These are phyloP conservation scores for Hymenopus coronatus DNA, from an alignment of 2,888 invertebrate species.

Conservation along the genomic window DNA sequence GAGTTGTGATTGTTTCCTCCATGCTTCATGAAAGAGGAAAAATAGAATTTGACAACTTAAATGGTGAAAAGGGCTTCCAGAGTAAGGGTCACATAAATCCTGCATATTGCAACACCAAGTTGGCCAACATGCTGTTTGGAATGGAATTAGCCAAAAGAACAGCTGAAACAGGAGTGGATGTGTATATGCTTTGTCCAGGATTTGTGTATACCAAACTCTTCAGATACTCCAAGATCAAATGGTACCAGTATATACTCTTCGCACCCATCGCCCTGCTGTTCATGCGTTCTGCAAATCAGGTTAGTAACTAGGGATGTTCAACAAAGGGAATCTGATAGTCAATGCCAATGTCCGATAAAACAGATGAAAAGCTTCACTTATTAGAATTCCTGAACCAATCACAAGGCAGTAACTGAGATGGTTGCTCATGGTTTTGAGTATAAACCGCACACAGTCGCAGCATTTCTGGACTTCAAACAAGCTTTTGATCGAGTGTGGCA, in stretches of 20 bases:
- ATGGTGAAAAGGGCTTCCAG: slow-evolving; percentile 54
- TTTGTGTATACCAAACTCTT: slow-evolving; percentile 76
- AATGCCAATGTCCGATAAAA: neutral
- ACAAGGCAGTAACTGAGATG: no score
- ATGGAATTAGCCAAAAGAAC: slow-evolving; percentile 60
- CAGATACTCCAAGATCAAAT: slow-evolving; percentile 58
- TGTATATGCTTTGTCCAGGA: slow-evolving; percentile 73
- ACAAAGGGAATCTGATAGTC: neutral
- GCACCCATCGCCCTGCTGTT: slow-evolving; percentile 67
- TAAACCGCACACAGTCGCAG: no score
- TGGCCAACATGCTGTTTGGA: slow-evolving; percentile 72
- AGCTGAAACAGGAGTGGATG: slow-evolving; percentile 57
- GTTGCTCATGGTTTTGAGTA: no score
- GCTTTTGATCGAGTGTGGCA: no score
- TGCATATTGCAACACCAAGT: slow-evolving; percentile 72
- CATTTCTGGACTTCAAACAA: no score
- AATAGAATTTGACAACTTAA: slow-evolving; percentile 66
- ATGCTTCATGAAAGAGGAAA: slow-evolving; percentile 66
- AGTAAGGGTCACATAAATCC: slow-evolving; percentile 51
- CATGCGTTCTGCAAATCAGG: slow-evolving; percentile 71
- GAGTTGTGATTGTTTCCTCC: slow-evolving; percentile 71
- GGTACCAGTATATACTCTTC: slow-evolving; percentile 71
- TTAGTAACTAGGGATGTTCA: neutral
- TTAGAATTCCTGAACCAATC: no score
- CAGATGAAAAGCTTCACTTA: no score